phyloP scores from a whole-genome alignment of 2,797 vertebrate species.

The Sebastes iracundus region DNA sequence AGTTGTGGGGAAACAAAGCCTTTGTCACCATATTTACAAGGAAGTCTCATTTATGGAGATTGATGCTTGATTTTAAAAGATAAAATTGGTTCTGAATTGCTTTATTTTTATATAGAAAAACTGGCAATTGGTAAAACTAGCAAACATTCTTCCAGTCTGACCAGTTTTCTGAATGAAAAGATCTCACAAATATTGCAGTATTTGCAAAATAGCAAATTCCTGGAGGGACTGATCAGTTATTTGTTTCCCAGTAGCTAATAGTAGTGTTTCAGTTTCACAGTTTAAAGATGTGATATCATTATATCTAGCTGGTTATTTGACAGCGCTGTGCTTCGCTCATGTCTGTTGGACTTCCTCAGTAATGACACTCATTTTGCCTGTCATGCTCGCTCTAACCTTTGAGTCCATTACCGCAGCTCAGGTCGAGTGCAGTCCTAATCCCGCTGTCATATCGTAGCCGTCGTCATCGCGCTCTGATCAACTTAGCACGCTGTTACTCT shows the following conservation, averaged over 20 bases:
- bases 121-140: background rate
- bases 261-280: background rate
- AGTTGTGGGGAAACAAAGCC: background rate
- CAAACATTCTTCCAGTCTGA: background rate
- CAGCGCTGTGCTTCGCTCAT: background rate
- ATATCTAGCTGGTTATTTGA: background rate
- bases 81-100: background rate
- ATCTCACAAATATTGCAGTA: rapidly evolving
- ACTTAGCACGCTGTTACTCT: constrained; percentile 19
- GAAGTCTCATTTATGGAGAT: background rate
- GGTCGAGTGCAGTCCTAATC: constrained; percentile 32
- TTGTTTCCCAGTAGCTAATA: background rate
- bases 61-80: background rate
- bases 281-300: background rate
- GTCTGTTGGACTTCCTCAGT: constrained; percentile 12
- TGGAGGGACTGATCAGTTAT: background rate
- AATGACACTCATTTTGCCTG: constrained; percentile 43
- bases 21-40: background rate
- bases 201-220: background rate
- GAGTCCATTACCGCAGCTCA: constrained; percentile 42
- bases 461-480: constrained; percentile 32
- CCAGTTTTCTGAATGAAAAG: background rate
- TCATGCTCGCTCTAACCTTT: constrained; percentile 36
- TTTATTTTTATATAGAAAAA: background rate
- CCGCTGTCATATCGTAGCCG: constrained; percentile 32